Conservation (phyloP, 2,888 invertebrate genomes). For the Orthosia gracilis region DNA sequence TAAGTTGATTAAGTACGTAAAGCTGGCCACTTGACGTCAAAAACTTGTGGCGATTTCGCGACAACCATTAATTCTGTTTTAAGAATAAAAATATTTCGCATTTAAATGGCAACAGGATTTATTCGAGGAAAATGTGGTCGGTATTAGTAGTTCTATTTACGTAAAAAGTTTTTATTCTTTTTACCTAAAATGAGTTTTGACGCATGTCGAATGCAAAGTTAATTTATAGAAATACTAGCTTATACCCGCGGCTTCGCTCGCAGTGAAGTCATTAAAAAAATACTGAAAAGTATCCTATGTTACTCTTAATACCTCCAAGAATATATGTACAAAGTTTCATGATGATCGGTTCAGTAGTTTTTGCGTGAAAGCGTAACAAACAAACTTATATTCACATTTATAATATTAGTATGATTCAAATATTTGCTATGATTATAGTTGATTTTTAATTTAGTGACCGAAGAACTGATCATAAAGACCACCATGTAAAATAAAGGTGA, state of each 20-base stretch:
- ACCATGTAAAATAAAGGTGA: background rate
- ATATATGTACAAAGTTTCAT: too few relatives aligned
- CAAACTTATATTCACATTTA: too few relatives aligned
- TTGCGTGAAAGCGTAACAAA: too few relatives aligned
- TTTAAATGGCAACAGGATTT: conserved; percentile 6
- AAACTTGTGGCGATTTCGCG: background rate
- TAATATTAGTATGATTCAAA: too few relatives aligned
- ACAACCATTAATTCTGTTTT: conserved; percentile 5
- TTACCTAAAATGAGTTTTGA: background rate
- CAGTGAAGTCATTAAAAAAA: too few relatives aligned
- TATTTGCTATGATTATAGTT: background rate
- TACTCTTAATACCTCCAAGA: too few relatives aligned
- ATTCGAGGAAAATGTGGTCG: background rate
- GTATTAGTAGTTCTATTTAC: background rate
- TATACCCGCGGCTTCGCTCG: too few relatives aligned
- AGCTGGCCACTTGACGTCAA: conserved; percentile 18
- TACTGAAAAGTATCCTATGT: too few relatives aligned
- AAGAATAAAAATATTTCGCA: background rate
- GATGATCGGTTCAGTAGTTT: too few relatives aligned
- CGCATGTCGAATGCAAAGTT: background rate
- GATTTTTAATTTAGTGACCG: background rate
- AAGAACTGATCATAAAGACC: background rate
- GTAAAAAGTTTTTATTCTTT: background rate
- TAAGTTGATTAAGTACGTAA: background rate
- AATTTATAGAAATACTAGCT: background rate